Conservation (phyloP, 2,888 invertebrate genomes). For the Synergus umbraculus region DNA sequence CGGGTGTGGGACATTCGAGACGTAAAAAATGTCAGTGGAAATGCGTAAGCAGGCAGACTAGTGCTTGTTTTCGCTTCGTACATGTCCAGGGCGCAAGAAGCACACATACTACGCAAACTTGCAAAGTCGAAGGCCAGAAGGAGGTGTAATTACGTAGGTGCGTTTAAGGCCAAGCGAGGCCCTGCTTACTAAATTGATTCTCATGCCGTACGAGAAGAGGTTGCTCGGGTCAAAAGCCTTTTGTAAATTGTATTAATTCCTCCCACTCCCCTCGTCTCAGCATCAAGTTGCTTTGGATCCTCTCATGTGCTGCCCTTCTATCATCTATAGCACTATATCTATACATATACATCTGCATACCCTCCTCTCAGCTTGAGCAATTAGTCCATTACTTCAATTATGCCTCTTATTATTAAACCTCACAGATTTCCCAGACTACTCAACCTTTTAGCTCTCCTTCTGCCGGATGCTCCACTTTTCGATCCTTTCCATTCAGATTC, state of each 20-base stretch:
- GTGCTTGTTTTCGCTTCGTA: not conserved
- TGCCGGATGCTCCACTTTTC: slow-evolving; percentile 38
- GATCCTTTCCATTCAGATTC: not conserved
- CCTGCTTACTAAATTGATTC: slow-evolving; percentile 69
- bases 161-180: slow-evolving; percentile 19
- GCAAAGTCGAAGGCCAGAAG: not conserved
- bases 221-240: slow-evolving; percentile 71
- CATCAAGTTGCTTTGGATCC: slow-evolving; percentile 22
- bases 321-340: slow-evolving; percentile 18
- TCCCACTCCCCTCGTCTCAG: slow-evolving; percentile 13
- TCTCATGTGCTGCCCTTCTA: slow-evolving; percentile 4
- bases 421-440: slow-evolving; percentile 43
- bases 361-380: slow-evolving; percentile 65
- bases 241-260: slow-evolving; percentile 71
- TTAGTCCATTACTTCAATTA: slow-evolving; percentile 74
- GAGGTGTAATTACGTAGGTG: slow-evolving; percentile 28
- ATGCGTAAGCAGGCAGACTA: slow-evolving; percentile 14
- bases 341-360: slow-evolving; percentile 56
- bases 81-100: not conserved
- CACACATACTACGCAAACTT: slow-evolving; percentile 4
- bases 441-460: slow-evolving; percentile 27
- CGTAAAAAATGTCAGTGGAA: slow-evolving; percentile 18
- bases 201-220: slow-evolving; percentile 63
- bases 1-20: slow-evolving; percentile 9
- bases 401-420: slow-evolving; percentile 61